phyloP scores from a whole-genome alignment of 2,888 invertebrate species.

The Tipula unca region DNA sequence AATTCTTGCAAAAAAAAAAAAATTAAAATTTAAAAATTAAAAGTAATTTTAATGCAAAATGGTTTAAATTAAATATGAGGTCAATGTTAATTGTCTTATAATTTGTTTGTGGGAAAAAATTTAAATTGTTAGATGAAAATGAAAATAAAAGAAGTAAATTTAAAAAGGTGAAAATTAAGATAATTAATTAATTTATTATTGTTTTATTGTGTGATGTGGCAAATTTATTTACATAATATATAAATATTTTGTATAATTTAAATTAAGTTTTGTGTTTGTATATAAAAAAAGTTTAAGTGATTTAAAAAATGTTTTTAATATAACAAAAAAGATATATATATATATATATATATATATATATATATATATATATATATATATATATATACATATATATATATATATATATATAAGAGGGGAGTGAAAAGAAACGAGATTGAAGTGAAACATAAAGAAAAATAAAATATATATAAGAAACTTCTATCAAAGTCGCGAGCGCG shows the following conservation, averaged over 20 bases:
- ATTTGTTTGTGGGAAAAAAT: not conserved
- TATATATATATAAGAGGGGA: not conserved
- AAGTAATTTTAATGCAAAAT: not conserved
- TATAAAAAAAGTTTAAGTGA: not conserved
- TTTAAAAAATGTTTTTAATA: not conserved
- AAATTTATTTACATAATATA: not conserved
- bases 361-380: too few relatives aligned
- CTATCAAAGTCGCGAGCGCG: slow-evolving; percentile 10
- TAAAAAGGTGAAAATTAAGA: slow-evolving; percentile 8
- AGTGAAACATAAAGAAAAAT: slow-evolving; percentile 17
- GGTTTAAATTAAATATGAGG: not conserved
- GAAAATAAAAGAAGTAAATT: not conserved
- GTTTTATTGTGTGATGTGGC: not conserved
- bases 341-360: too few relatives aligned
- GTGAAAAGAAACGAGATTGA: slow-evolving; percentile 14
- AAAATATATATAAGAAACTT: not conserved
- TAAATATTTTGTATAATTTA: not conserved
- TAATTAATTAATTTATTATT: not conserved
- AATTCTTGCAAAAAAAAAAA: not conserved
- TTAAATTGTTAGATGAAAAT: not conserved
- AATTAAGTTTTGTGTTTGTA: not conserved
- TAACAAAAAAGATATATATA: not conserved
- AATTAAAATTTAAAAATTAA: not conserved
- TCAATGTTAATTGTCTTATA: not conserved
- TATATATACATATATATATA: too few relatives aligned